These are phyloP conservation scores for Clusia tigrina DNA, from an alignment of 2,888 invertebrate genomes.

Conservation along the genomic window DNA sequence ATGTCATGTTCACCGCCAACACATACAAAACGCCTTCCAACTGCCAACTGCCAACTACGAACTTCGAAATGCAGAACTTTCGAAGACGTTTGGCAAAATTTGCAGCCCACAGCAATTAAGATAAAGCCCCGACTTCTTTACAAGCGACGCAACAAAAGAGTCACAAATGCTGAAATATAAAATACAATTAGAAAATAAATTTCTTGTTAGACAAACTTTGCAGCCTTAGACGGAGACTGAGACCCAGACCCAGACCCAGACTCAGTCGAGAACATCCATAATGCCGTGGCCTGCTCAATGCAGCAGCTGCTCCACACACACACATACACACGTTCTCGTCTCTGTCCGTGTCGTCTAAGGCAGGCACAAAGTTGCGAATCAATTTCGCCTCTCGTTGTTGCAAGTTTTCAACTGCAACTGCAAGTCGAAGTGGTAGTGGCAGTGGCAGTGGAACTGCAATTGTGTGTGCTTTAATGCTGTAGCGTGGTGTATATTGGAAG, in stretches of 20 bases:
- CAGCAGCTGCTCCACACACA: not conserved
- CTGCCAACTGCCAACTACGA: no score
- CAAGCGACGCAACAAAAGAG: not conserved
- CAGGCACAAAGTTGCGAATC: slow-evolving; percentile 5
- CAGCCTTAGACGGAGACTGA: not conserved
- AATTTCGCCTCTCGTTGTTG: not conserved
- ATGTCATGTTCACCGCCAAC: not conserved
- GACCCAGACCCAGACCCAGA: not conserved
- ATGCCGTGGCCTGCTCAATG: not conserved
- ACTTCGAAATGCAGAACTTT: not conserved
- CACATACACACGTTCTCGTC: no score
- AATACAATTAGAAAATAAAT: slow-evolving; percentile 8
- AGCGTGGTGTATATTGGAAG: not conserved
- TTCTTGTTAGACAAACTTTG: slow-evolving; percentile 1
- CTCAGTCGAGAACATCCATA: not conserved
- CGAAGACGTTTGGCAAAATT: not conserved
- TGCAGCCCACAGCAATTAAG: not conserved
- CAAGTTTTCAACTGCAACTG: not conserved
- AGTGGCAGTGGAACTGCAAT: no score
- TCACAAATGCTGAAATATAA: not conserved
- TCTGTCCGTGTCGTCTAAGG: no score
- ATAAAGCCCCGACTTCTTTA: not conserved
- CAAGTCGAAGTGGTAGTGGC: not conserved
- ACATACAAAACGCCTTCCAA: not conserved
- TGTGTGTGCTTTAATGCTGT: no score